Percentiles rank a stretch among this genome's conserved stretches.
These are phyloP conservation scores for Galerucella calmariensis DNA, from an alignment of 2,888 invertebrate species.

Conservation along the genomic window DNA sequence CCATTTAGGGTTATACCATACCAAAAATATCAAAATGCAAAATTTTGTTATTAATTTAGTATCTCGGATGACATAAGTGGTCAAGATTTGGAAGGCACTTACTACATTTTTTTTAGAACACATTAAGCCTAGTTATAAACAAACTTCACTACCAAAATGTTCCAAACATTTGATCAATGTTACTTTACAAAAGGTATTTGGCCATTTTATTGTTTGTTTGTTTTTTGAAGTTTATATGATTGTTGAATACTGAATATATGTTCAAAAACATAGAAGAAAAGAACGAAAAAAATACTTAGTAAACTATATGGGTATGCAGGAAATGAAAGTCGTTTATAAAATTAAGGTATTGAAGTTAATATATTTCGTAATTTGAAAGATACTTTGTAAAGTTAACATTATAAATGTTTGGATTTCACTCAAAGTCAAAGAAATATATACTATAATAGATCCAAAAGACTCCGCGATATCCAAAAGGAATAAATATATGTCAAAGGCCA, in stretches of 20 bases:
- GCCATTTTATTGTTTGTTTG: no score
- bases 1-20: slow-evolving; percentile 83
- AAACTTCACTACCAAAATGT: slow-evolving; percentile 45
- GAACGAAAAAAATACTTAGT: no score
- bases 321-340: slow-evolving; percentile 9
- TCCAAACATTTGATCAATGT: background rate
- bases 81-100: slow-evolving; percentile 85
- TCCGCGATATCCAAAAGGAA: slow-evolving; percentile 53
- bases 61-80: slow-evolving; percentile 67
- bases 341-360: background rate
- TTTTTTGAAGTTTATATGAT: no score
- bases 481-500: slow-evolving; percentile 62
- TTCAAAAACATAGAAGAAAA: no score
- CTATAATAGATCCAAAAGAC: slow-evolving; percentile 53
- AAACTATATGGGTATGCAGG: background rate
- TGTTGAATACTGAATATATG: no score
- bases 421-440: slow-evolving; percentile 29
- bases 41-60: slow-evolving; percentile 63
- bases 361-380: background rate
- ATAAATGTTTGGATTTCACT: slow-evolving; percentile 16
- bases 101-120: slow-evolving; percentile 80
- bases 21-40: slow-evolving; percentile 64
- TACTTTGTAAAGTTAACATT: slow-evolving; percentile 5
- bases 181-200: slow-evolving; percentile 7
- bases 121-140: slow-evolving; percentile 75